Base-by-base conservation (phyloP, 2,797 vertebrate species). In the Peromyscus nudipes region DNA sequence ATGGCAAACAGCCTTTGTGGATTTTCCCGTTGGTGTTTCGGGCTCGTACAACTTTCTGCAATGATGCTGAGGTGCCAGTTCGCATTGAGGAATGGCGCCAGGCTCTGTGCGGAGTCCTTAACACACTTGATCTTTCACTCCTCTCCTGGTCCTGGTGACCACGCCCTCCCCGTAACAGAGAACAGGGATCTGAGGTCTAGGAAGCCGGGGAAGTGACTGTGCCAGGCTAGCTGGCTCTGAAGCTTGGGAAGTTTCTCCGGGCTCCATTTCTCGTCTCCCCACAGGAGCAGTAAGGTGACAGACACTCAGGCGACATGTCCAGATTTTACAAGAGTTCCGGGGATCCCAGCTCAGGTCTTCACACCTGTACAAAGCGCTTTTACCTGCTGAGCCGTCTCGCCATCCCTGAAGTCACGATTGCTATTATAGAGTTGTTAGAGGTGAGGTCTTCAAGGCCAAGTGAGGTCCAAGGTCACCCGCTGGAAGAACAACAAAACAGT, bases 21-120 rank as follows among this genome's bases (percentile, higher is more conserved):
- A 49, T 89, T 96, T 94, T 76, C 92, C 88, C n/a, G 4, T 2
- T 1, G 40, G 88, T 65, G 17, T 89, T 43, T 97, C 37, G 62
- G 14, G 29, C 67, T 64, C 4, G 25, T 49, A 12, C 60, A 91
- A 80, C 60, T 89, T 88, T 62, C 73, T 79, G 81, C 55, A 94
- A 19, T 65, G 77, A 60, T 52, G 29, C 40, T 37, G 29, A 95
- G 55, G 43, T 37, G 17, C 2, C 0, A 9, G 80, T 62, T 91
- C 82, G 23, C 6, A 6, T 60, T 13, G 49, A 29, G 62, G 27
- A 57, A 79, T 34, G 0, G 29, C 21, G 31, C 16, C 65, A 27
- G 84, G 55, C 31, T 25, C 49, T 23, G 62, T 43, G n/a, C 40
- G n/a, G 29, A 88, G 34, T n/a, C 71, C 25, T 25, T 52, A 12